Evolutionary conservation across 2,888 invertebrate genomes (phyloP), one percentile per base, ranked within the genome.

Genomic region (Aphidoletes aphidimyza): DNA sequence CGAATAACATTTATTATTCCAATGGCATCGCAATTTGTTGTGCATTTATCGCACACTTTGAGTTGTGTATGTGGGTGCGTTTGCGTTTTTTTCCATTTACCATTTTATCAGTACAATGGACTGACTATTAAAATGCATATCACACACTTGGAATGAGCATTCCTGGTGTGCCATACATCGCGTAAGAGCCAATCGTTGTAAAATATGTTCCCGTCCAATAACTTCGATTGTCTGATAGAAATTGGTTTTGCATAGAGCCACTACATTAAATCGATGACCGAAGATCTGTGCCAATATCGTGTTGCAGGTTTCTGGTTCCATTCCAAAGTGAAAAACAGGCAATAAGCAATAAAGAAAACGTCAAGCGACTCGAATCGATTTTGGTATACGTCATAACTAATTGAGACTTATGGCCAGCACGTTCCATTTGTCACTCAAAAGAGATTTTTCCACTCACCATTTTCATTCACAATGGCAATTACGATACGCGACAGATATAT

Each of bases 331-430:
- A 69, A 6, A 6, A 39, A 39, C 5, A n/a, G 17, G 5, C 49
- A 69, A 81, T 19, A 37, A 37, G 37, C 81, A 81, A 81, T 83
- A 83, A 39, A 39, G 5, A 54, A 54, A 54, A 37, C 22, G 22
- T 83, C 9, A 45, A 83, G 22, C 47, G 59, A 47, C 36, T 81
- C 22, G 37, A 6, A 78, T 81, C 81, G 47, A 47, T 81, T 84
- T 47, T 39, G 6, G 19, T 37, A 45, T n/a, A 37, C 81, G 83
- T 81, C 45, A 42, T 47, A 47, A 83, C 84, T 84, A 84, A 84
- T 84, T 84, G 84, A 81, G 81, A 84, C 3, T 84, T 84, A 84
- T 84, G 22, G 83, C 6, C 39, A 47, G 34, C 81, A 81, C 84
- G 84, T 78, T 47, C 59, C 42, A 84, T 49, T 34, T 9, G 83